Conservation (phyloP, 2,888 invertebrate genomes). For the Stenodera caucasica region DNA sequence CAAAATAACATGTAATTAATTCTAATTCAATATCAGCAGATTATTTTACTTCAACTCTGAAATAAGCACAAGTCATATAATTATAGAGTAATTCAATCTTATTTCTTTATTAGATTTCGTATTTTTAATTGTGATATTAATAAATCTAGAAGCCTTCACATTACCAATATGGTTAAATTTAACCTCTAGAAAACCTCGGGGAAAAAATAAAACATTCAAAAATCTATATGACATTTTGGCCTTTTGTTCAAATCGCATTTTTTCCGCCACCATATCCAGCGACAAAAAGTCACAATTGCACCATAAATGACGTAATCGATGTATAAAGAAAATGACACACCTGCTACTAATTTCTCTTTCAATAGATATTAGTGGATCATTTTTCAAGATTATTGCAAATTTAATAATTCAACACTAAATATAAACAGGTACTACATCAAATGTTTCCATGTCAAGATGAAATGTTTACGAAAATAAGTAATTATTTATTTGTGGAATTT, state of each 20-base stretch:
- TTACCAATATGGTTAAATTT: neutral
- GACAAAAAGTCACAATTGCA: neutral
- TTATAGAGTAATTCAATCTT: neutral
- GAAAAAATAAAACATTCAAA: neutral
- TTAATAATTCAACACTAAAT: too few species aligned
- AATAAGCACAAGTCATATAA: neutral
- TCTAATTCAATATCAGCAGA: neutral
- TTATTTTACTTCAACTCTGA: neutral
- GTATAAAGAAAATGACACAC: slow-evolving; percentile 13
- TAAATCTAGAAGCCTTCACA: neutral
- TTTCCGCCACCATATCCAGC: neutral
- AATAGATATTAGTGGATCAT: neutral
- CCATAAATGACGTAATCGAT: neutral
- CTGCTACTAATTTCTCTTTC: slow-evolving; percentile 12
- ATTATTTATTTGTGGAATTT: neutral
- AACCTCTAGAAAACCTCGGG: too few species aligned
- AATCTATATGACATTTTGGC: neutral
- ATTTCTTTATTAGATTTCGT: neutral
- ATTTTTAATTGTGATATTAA: neutral
- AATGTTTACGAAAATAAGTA: neutral
- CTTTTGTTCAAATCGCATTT: neutral
- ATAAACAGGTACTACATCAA: neutral
- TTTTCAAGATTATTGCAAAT: neutral
- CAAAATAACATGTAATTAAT: neutral
- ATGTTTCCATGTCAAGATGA: neutral